Base-by-base conservation (phyloP, 2,797 vertebrate species). In the Phrynocephalus forsythii region DNA sequence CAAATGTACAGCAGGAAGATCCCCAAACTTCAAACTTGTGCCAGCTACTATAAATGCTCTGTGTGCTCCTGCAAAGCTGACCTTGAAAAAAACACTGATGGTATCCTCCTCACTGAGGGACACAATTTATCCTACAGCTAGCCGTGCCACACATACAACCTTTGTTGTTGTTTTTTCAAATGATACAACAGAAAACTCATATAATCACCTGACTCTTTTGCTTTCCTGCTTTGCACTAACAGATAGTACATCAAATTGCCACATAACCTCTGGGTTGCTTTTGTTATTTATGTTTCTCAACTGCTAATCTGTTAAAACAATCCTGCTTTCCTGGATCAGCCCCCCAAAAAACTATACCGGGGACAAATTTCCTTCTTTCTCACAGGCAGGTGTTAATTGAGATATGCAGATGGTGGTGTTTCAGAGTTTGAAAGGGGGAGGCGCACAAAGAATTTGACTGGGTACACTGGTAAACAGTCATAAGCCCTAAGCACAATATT, bases 401-500 rank as follows among this genome's bases (percentile, higher is more conserved):
- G 90, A 92, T 94, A 92, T 90, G 94, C 90, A 3, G 87, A 20
- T 22, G 18, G 15, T 8, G 20, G 20, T 69, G 85, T 87, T 48
- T 94, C 94, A 90, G 88, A 87, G 73, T 89, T 56, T 0, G 13
- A 93, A 94, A 94, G 94, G 88, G 91, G 92, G 91, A 92, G 94
- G 93, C 92, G 95, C 92, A 92, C 93, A 95, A 95, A 30, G 93
- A 93, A 92, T 90, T 92, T 83, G 90, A 90, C 86, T 93, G 89
- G 94, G 94, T 91, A 94, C 90, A 93, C 85, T 48, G 71, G 93
- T 91, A 95, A 95, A 94, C 97, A 97, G 97, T 97, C 97, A 96
- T 96, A 97, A 98, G 97, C 97, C 98, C 97, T 97, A 98, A 97
- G 97, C 97, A 97, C 97, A 97, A 98, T 97, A 98, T 97, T 97